Conservation (phyloP, 2,113 vertebrate species). For the Oryzias javanicus region DNA sequence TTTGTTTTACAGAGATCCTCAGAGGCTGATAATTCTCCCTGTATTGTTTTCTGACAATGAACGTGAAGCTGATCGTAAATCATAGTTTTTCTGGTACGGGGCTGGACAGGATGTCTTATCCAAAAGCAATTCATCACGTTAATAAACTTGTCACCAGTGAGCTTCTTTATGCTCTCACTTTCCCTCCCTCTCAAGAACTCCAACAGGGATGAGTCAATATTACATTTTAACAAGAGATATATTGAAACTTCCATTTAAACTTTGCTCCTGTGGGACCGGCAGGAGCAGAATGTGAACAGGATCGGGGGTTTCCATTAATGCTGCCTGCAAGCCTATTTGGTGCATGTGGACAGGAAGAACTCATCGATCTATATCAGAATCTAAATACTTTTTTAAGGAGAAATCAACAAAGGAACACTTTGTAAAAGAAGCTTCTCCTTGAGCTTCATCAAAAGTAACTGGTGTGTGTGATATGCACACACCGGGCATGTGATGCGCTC, state of each 20-base stretch:
- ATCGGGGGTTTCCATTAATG: not conserved
- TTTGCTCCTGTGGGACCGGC: not conserved
- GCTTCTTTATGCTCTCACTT: slow-evolving; percentile 19
- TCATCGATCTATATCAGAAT: not conserved
- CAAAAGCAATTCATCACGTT: slow-evolving; percentile 59
- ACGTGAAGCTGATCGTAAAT: slow-evolving; percentile 54
- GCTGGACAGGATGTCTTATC: slow-evolving; percentile 51
- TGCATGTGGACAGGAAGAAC: not conserved
- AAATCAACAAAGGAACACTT: too few relatives aligned
- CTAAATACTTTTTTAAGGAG: not conserved
- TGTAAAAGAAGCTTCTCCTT: too few relatives aligned
- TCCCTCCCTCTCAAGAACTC: slow-evolving; percentile 10
- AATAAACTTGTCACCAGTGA: slow-evolving; percentile 50
- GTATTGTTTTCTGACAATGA: slow-evolving; percentile 56
- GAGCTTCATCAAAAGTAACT: too few relatives aligned
- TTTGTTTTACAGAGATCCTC: slow-evolving; percentile 54
- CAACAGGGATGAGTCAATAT: slow-evolving; percentile 16
- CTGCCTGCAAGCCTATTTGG: too few relatives aligned
- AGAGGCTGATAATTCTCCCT: slow-evolving; percentile 47
- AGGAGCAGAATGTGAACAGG: not conserved
- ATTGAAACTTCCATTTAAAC: slow-evolving; percentile 1
- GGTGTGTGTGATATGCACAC: too few relatives aligned
- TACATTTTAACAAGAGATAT: slow-evolving; percentile 7
- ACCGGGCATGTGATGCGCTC: too few relatives aligned
- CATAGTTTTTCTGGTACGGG: slow-evolving; percentile 42